Percentiles rank a stretch among this genome's conserved stretches.
phyloP scores from a whole-genome alignment of 2,797 vertebrate species.

The Peromyscus aztecus region DNA sequence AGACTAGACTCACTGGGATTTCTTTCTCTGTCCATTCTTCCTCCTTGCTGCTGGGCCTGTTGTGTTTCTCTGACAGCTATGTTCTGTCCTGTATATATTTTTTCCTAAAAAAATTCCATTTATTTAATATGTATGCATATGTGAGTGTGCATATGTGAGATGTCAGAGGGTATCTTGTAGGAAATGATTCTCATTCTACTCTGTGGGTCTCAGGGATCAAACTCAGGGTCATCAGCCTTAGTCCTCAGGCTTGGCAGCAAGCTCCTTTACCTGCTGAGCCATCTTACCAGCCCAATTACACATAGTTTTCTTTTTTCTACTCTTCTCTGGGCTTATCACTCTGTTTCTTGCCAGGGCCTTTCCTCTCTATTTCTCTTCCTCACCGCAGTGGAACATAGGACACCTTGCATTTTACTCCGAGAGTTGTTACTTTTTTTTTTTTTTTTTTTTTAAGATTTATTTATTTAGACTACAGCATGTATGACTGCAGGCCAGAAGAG shows the following conservation, averaged over 20 bases:
- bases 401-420: neutral
- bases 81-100: neutral
- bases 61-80: neutral
- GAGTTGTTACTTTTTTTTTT: too few relatives aligned
- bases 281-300: neutral
- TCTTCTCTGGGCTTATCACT: neutral
- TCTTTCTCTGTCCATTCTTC: neutral
- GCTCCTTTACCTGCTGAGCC: neutral
- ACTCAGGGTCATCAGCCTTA: neutral
- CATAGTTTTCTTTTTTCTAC: neutral
- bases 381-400: neutral
- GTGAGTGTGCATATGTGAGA: too few relatives aligned
- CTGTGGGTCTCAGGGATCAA: neutral
- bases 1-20: neutral
- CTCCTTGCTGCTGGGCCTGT: neutral
- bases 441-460: too few relatives aligned
- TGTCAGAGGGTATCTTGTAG: neutral
- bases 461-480: too few relatives aligned
- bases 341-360: neutral
- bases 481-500: too few relatives aligned
- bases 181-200: neutral
- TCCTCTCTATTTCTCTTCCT: constrained; percentile 9
- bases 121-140: neutral
- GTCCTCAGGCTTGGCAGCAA: neutral
- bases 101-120: neutral